Evolutionary conservation across 2,113 vertebrate species (phyloP).

Genomic region (Vombatus ursinus): DNA sequence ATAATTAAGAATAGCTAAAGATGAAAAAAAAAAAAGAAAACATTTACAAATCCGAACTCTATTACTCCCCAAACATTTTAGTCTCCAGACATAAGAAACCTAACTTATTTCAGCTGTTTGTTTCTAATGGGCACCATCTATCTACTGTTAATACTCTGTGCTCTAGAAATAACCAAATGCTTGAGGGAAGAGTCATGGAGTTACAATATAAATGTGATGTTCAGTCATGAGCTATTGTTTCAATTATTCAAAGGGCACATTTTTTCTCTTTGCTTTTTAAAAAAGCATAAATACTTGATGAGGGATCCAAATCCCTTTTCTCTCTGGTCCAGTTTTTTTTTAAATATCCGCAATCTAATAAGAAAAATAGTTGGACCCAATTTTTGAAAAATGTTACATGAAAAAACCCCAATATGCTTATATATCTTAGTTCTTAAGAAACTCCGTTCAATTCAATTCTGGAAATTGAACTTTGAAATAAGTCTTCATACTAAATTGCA

Average conservation of each 20-base stretch:
- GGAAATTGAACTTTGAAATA: constrained; percentile 13
- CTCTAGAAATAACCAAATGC: neutral
- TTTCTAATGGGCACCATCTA: neutral
- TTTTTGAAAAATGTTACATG: neutral
- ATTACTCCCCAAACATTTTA: neutral
- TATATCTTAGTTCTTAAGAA: constrained; percentile 26
- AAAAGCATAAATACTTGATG: neutral
- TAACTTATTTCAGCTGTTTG: constrained; percentile 23
- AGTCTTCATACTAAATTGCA: neutral
- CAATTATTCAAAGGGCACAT: neutral
- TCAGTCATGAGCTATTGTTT: neutral
- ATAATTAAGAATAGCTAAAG: constrained; percentile 32
- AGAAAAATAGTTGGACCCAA: neutral
- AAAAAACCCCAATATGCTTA: constrained; percentile 2
- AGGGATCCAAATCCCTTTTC: neutral
- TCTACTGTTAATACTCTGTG: constrained; percentile 28
- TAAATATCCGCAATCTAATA: neutral
- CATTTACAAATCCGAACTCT: neutral
- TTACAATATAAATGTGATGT: neutral
- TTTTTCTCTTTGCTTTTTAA: neutral
- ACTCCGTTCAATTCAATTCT: constrained; percentile 12
- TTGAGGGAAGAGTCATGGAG: constrained; percentile 28
- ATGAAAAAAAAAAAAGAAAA: constrained; percentile 3
- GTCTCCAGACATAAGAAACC: constrained; percentile 3
- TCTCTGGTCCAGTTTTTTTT: neutral